phyloP scores from a whole-genome alignment of 2,888 invertebrate species.

The Drosophila meridiana region DNA sequence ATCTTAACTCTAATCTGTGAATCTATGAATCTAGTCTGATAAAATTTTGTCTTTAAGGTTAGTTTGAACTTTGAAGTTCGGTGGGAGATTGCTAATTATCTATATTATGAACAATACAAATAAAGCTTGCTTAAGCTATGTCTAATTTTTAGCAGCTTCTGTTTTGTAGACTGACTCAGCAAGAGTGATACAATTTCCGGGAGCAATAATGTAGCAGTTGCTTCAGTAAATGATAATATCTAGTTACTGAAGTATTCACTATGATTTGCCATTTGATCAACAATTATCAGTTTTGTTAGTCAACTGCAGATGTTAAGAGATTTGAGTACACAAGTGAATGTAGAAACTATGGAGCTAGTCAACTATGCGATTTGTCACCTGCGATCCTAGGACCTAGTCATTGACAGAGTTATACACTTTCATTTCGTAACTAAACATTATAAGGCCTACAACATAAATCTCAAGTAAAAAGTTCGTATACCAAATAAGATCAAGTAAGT shows the following conservation, averaged over 20 bases:
- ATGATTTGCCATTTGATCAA: background rate
- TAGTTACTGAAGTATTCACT: background rate
- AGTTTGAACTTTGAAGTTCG: too few relatives aligned
- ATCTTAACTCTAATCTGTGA: background rate
- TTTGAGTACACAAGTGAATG: too few relatives aligned
- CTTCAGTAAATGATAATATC: background rate
- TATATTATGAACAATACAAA: background rate
- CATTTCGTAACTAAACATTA: too few relatives aligned
- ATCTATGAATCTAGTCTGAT: background rate
- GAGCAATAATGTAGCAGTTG: background rate
- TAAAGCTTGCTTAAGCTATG: background rate
- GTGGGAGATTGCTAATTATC: background rate
- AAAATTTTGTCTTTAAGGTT: background rate
- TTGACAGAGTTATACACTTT: too few relatives aligned
- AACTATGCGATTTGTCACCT: too few relatives aligned
- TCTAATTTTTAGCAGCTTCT: background rate
- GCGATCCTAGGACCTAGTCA: too few relatives aligned
- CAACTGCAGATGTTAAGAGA: background rate
- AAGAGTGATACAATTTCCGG: background rate
- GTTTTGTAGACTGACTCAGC: background rate
- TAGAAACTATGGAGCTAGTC: too few relatives aligned
- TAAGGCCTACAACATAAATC: too few relatives aligned
- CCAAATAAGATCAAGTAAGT: too few relatives aligned
- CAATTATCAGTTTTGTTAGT: background rate
- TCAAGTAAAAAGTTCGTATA: too few relatives aligned